phyloP scores from a whole-genome alignment of 2,888 invertebrate genomes.

The Pachymerium ferrugineum region DNA sequence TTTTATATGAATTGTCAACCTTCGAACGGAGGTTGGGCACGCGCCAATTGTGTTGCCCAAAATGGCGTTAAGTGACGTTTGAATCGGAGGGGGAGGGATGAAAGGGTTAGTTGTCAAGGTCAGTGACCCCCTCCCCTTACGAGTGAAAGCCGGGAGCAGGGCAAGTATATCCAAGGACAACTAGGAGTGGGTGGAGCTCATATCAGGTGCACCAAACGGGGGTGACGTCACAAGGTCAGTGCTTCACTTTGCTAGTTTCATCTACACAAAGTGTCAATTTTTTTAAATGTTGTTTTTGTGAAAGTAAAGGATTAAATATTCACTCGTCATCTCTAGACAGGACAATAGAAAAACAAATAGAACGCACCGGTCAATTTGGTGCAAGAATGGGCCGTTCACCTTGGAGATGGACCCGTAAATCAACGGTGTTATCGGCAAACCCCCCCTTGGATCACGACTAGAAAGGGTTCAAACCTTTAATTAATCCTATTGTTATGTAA shows the following conservation, averaged over 20 bases:
- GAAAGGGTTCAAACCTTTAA: background rate
- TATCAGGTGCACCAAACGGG: background rate
- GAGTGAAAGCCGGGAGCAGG: background rate
- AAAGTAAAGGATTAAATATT: background rate
- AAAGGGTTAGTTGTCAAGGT: background rate
- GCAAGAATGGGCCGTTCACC: background rate
- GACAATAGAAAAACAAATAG: background rate
- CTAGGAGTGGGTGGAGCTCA: background rate
- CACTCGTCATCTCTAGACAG: background rate
- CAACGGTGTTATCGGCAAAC: conserved; percentile 2
- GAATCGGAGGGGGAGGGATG: background rate
- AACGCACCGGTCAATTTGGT: background rate
- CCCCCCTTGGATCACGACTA: background rate
- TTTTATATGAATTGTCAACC: no score
- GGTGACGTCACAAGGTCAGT: conserved; percentile 4
- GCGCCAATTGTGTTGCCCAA: no score
- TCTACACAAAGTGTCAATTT: background rate
- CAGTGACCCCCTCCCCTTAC: background rate
- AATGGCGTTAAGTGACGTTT: no score
- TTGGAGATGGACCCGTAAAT: background rate
- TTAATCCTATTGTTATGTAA: no score
- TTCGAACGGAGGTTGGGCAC: no score
- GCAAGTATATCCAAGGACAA: conserved; percentile 7
- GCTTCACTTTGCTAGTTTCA: background rate
- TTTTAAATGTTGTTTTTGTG: background rate